Base-by-base conservation (phyloP, 2,888 invertebrate genomes). In the Pardosa pseudoannulata region DNA sequence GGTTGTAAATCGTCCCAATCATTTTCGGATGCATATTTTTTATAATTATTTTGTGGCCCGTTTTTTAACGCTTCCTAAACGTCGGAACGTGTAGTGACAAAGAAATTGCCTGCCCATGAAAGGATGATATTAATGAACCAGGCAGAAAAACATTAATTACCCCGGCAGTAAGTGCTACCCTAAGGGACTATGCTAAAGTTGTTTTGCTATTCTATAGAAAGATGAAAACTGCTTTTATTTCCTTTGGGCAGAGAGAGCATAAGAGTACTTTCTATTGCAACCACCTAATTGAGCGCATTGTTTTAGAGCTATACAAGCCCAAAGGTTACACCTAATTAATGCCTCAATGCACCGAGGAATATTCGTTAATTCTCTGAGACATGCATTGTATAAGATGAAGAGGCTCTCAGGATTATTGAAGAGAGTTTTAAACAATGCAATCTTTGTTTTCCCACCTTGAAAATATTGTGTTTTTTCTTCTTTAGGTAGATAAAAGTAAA, bases 51-150 rank as follows among this genome's bases (percentile, higher is more conserved):
- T 31, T 68, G 28, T 41, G 29, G 64, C 46, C 41, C 36, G 5
- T 70, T 68, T 68, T 71, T 46, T 41, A 28, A 28, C 36, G 36
- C 13, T 32, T 16, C 13, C 64, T 19, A 71, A 71, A 64, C 71
- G 62, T 70, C 64, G 62, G 23, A 39, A 28, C 56, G 62, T 13
- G 27, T 19, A 73, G 67, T 75, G 81, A 81, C 81, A 81, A 81
- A 75, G 70, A 68, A 68, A 74, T 81, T 75, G 56, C 74, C 74
- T 81, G 65, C 56, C 74, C 68, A 70, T 74, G 74, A 81, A 81
- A 68, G 39, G 81, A 81, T 81, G 75, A 75, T 81, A 81, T 81
- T 81, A 81, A 81, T 81, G 81, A 81, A 62, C 46, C 29, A 13
- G 13, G 28, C 39, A 39, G 74, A 39, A n/a, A n/a, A 73, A 41